Conservation (phyloP, 1,140 invertebrate genomes). For the Amphibalanus amphitrite region DNA sequence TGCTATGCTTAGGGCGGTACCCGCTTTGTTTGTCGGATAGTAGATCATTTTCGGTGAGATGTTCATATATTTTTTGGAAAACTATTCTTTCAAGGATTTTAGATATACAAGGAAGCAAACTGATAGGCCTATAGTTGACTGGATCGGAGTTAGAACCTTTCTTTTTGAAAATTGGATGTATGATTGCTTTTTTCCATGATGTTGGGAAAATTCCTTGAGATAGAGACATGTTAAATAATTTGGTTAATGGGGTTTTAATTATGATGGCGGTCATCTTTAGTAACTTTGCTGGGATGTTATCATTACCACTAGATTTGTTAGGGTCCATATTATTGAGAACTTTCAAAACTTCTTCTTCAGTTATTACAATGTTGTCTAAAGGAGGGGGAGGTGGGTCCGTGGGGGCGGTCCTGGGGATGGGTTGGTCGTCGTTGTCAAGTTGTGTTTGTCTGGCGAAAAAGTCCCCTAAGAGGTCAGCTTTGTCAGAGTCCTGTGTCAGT, state of each 20-base stretch:
- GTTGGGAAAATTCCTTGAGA: background rate
- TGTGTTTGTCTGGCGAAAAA: background rate
- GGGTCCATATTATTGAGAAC: background rate
- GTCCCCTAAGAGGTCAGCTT: background rate
- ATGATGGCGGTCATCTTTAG: background rate
- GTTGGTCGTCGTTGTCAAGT: background rate
- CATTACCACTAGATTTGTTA: background rate
- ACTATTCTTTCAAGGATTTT: background rate
- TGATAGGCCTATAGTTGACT: background rate
- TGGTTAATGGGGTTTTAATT: background rate
- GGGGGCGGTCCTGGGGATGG: background rate
- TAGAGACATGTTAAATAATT: background rate
- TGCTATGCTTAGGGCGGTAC: background rate
- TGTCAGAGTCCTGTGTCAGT: background rate
- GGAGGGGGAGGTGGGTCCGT: too few species aligned
- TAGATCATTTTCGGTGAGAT: background rate
- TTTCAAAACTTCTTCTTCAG: background rate
- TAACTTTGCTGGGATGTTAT: background rate
- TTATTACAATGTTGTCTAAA: background rate
- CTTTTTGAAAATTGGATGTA: background rate
- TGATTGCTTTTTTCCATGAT: background rate
- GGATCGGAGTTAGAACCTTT: background rate
- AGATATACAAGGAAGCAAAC: background rate
- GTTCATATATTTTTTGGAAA: background rate
- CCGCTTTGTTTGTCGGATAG: background rate